Conservation (phyloP, 2,797 vertebrate genomes). For the Brotula barbata region DNA sequence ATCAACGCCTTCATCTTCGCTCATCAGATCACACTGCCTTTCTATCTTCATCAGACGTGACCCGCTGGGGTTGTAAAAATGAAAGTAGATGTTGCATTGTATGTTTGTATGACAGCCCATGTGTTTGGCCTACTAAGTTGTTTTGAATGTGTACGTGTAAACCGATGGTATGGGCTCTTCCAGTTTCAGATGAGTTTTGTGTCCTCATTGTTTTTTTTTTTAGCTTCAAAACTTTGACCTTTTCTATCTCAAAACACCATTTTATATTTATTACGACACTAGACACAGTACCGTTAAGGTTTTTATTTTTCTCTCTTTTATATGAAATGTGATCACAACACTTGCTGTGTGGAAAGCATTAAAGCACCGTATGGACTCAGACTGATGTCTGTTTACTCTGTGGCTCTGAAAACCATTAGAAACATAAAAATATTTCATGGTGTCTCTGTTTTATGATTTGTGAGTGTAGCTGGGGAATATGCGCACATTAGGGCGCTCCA, state of each 20-base stretch:
- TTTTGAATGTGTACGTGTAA: constrained; percentile 68
- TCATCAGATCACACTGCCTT: constrained; percentile 13
- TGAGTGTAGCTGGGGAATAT: constrained; percentile 63
- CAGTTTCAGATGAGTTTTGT: constrained; percentile 61
- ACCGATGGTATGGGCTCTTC: constrained; percentile 61
- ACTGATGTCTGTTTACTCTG: constrained; percentile 18
- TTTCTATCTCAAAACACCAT: constrained; percentile 52
- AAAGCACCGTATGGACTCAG: constrained; percentile 66
- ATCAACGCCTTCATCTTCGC: constrained; percentile 45
- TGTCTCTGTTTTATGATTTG: constrained; percentile 63
- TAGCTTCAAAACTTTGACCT: constrained; percentile 24
- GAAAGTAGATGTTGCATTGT: constrained; percentile 17
- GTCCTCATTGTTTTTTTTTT: constrained; percentile 25
- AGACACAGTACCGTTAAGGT: constrained; percentile 52
- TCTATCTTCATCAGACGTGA: constrained; percentile 21
- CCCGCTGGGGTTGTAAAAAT: constrained; percentile 34
- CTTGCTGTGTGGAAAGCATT: constrained; percentile 70
- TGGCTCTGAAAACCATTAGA: constrained; percentile 33
- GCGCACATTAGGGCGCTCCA: constrained; percentile 55
- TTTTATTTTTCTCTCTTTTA: constrained; percentile 74
- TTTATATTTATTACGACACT: constrained; percentile 78
- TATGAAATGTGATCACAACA: constrained; percentile 64
- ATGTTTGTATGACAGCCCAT: constrained; percentile 25
- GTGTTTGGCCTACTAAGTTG: constrained; percentile 15
- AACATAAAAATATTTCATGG: constrained; percentile 34